A percentile compares a stretch with the other conserved stretches of the same genome.
These are phyloP conservation scores for Schizotus pectinicornis DNA, from an alignment of 2,888 invertebrate genomes.

Conservation along the genomic window DNA sequence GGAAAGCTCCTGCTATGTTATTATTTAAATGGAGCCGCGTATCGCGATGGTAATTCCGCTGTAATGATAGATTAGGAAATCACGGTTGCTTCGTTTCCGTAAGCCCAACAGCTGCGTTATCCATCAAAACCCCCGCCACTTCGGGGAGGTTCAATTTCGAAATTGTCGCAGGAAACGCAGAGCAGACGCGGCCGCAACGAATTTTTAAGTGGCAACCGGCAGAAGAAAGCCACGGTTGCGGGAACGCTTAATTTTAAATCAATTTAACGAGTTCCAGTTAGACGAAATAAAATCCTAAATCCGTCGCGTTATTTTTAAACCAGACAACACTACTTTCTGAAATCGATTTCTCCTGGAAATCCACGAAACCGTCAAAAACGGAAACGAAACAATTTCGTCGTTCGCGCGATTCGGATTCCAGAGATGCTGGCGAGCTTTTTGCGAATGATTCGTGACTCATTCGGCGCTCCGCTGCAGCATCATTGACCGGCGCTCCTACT, in stretches of 20 bases:
- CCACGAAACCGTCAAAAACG: background rate
- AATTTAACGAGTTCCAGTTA: slow-evolving; percentile 21
- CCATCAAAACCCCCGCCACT: too few relatives aligned
- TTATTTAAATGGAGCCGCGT: too few relatives aligned
- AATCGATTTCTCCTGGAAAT: slow-evolving; percentile 1
- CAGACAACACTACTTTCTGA: slow-evolving; percentile 2
- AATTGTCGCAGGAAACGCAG: too few relatives aligned
- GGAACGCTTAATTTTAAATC: slow-evolving; percentile 14
- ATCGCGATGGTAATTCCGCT: too few relatives aligned
- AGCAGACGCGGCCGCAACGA: too few relatives aligned
- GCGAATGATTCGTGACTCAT: slow-evolving; percentile 14
- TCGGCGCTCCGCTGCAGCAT: slow-evolving; percentile 17
- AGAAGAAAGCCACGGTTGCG: too few relatives aligned
- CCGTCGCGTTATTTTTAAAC: slow-evolving; percentile 13
- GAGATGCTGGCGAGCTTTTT: slow-evolving; percentile 1
- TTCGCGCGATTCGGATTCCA: slow-evolving; percentile 4
- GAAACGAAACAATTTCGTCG: background rate
- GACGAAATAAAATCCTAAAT: slow-evolving; percentile 25
- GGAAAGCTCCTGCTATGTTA: too few relatives aligned
- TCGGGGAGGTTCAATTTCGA: too few relatives aligned
- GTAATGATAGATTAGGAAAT: too few relatives aligned
- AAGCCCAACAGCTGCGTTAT: too few relatives aligned
- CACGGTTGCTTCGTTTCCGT: too few relatives aligned
- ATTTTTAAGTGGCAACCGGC: too few relatives aligned
- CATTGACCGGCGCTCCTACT: slow-evolving; percentile 32